phyloP scores from a whole-genome alignment of 2,113 vertebrate species.

The Prionailurus bengalensis region DNA sequence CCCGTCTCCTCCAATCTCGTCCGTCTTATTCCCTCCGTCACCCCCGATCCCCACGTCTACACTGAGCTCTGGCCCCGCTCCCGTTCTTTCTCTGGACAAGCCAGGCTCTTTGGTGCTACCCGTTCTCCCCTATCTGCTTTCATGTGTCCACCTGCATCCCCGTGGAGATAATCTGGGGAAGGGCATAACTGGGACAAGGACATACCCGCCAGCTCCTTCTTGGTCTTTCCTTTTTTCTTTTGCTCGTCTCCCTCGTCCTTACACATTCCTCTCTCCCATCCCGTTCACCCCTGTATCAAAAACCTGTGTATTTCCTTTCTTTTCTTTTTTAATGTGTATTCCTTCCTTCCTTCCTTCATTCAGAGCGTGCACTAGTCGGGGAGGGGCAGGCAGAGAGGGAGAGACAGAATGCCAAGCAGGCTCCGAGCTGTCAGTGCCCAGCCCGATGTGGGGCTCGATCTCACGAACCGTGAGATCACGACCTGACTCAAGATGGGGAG shows the following conservation, averaged over 20 bases:
- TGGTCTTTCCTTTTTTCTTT: neutral
- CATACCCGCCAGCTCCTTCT: rapidly evolving
- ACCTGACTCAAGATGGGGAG: too few relatives aligned
- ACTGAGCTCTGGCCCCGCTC: neutral
- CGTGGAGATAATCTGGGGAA: neutral
- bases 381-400: too few relatives aligned
- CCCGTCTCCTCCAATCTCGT: neutral
- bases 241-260: neutral
- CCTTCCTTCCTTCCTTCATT: too few relatives aligned
- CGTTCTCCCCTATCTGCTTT: neutral
- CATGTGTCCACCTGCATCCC: rapidly evolving
- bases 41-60: rapidly evolving
- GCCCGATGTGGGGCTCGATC: too few relatives aligned
- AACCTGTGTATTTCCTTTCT: neutral
- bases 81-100: neutral
- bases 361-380: too few relatives aligned
- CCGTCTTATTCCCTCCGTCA: too few relatives aligned
- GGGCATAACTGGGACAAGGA: rapidly evolving
- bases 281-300: neutral
- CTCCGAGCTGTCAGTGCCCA: too few relatives aligned
- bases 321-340: too few relatives aligned
- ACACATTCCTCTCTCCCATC: too few relatives aligned
- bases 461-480: too few relatives aligned
- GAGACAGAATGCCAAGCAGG: too few relatives aligned
- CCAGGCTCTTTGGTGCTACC: neutral